Evolutionary conservation across 2,888 invertebrate species (phyloP).

Genomic region (Sarcophaga caerulescens): DNA sequence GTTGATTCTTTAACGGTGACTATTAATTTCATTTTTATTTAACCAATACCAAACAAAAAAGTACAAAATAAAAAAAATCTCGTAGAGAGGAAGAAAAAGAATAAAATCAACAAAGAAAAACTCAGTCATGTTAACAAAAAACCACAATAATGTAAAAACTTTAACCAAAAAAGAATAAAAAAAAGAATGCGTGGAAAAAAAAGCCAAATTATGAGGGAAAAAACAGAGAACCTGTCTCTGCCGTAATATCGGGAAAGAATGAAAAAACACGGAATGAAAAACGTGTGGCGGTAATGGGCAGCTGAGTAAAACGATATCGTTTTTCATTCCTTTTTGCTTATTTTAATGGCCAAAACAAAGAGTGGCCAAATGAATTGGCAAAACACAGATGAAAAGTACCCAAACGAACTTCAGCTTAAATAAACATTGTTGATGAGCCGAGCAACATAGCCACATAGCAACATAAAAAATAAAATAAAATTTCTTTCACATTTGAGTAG

Average conservation of each 20-base stretch:
- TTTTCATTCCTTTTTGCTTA: conserved; percentile 26
- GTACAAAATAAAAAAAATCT: too few relatives aligned
- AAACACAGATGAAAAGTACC: not conserved
- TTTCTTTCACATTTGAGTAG: too few relatives aligned
- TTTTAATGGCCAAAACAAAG: conserved; percentile 44
- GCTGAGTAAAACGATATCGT: too few relatives aligned
- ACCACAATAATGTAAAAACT: too few relatives aligned
- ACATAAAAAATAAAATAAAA: not conserved
- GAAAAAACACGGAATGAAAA: not conserved
- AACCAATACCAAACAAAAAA: not conserved
- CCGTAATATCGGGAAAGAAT: not conserved
- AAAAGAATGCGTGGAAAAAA: conserved; percentile 10
- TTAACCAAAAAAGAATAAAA: too few relatives aligned
- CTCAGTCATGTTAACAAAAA: too few relatives aligned
- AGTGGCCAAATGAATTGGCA: conserved; percentile 14
- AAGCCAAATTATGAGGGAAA: not conserved
- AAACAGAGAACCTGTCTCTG: conserved; percentile 13
- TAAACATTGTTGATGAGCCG: not conserved
- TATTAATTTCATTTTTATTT: conserved; percentile 61
- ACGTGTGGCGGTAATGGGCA: not conserved
- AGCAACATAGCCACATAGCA: not conserved
- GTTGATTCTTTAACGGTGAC: conserved; percentile 55
- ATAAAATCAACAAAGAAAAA: too few relatives aligned
- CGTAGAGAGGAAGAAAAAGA: too few relatives aligned
- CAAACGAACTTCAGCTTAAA: too few relatives aligned